These are phyloP conservation scores for Diaphora mendica DNA, from an alignment of 2,888 invertebrate genomes.

Conservation along the genomic window DNA sequence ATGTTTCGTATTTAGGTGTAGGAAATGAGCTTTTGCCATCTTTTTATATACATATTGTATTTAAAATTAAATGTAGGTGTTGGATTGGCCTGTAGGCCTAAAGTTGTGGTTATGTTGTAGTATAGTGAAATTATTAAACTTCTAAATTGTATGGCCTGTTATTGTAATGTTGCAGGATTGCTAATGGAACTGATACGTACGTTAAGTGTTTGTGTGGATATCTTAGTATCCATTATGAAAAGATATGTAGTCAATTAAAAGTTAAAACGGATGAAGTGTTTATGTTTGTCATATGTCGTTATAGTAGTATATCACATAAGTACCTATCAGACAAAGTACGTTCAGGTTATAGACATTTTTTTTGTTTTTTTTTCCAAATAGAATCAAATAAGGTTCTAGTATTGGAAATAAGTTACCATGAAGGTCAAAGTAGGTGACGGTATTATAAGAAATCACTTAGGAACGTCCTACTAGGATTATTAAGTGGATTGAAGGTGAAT, in stretches of 20 bases:
- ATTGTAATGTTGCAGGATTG: conserved; percentile 2
- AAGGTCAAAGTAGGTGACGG: conserved; percentile 52
- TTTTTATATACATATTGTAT: conserved; percentile 57
- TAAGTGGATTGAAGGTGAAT: conserved; percentile 33
- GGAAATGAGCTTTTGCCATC: conserved; percentile 61
- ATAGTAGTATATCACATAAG: no score
- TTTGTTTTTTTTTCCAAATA: conserved; percentile 40
- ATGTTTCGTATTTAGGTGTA: conserved; percentile 65
- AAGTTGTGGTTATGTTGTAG: conserved; percentile 30
- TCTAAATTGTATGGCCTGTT: conserved; percentile 21
- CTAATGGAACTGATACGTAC: not conserved
- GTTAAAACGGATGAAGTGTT: not conserved
- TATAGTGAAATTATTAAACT: conserved; percentile 36
- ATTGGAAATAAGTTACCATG: conserved; percentile 50
- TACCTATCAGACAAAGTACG: not conserved
- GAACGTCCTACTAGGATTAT: conserved; percentile 30
- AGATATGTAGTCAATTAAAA: not conserved
- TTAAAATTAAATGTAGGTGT: conserved; percentile 50
- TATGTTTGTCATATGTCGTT: not conserved
- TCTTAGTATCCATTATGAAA: not conserved
- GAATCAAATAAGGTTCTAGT: conserved; percentile 39
- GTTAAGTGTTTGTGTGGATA: not conserved
- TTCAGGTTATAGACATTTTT: conserved; percentile 12
- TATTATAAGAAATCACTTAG: conserved; percentile 44
- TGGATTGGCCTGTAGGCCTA: conserved; percentile 58